A percentile compares a stretch with the other conserved stretches of the same genome.
Conservation (phyloP, 2,888 invertebrate genomes). For the Callosobruchus maculatus region DNA sequence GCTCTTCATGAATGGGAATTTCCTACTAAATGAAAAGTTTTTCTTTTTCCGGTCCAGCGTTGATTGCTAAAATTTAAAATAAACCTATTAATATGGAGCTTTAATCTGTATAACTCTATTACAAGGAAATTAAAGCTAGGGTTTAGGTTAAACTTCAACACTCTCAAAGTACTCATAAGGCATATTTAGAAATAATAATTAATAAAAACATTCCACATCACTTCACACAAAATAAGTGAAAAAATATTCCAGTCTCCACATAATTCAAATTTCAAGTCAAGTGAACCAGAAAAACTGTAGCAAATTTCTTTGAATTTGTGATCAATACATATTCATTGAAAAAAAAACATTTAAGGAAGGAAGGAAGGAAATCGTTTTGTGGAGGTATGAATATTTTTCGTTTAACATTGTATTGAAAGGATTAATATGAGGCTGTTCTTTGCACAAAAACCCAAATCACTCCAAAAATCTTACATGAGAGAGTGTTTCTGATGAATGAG, state of each 20-base stretch:
- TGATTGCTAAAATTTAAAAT: conserved; percentile 59
- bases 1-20: conserved; percentile 99
- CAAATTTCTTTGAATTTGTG: no score
- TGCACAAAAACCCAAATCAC: not conserved
- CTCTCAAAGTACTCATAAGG: not conserved
- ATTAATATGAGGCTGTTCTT: not conserved
- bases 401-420: not conserved
- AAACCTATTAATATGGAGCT: not conserved
- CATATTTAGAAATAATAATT: not conserved
- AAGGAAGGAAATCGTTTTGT: no score
- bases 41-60: conserved; percentile 96
- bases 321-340: no score
- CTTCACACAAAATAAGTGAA: not conserved
- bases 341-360: no score
- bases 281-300: no score
- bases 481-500: not conserved
- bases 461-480: not conserved
- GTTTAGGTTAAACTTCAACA: not conserved
- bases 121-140: not conserved
- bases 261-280: no score
- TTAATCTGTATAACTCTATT: no score
- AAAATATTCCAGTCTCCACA: not conserved
- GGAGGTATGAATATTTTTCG: not conserved
- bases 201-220: not conserved
- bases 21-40: conserved; percentile 96